These are phyloP conservation scores for Hydroisotoma schaefferi DNA, from an alignment of 2,888 invertebrate species.

Conservation along the genomic window DNA sequence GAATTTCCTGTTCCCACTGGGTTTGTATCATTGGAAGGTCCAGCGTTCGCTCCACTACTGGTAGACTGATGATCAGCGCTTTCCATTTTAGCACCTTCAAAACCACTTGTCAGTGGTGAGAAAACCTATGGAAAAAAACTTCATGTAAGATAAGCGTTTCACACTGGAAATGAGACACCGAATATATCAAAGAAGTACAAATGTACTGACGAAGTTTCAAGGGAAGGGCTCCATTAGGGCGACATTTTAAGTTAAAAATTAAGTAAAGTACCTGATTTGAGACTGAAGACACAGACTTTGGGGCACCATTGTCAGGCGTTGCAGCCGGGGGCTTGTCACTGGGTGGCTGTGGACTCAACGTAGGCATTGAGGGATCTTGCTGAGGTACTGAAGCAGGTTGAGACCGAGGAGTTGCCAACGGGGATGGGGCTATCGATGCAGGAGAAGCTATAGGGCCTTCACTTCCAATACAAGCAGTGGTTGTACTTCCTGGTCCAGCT, in stretches of 20 bases:
- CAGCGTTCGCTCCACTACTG: conserved; percentile 8
- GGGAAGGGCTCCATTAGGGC: too few species aligned
- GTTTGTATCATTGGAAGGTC: background rate
- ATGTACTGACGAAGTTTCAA: too few species aligned
- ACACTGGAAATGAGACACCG: too few species aligned
- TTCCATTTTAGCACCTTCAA: conserved; percentile 47
- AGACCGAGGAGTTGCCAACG: conserved; percentile 66
- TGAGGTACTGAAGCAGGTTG: conserved; percentile 57
- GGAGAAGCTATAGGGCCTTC: conserved; percentile 60
- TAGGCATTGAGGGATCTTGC: conserved; percentile 44
- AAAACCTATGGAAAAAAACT: conserved; percentile 31
- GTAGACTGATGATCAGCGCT: conserved; percentile 17
- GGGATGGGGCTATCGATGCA: conserved; percentile 66
- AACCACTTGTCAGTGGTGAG: conserved; percentile 39
- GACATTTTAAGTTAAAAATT: background rate
- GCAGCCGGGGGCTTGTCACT: conserved; percentile 51
- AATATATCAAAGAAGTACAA: too few species aligned
- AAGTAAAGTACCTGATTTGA: conserved; percentile 51
- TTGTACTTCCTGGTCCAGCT: conserved; percentile 50
- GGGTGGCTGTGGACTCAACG: conserved; percentile 51
- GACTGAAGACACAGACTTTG: conserved; percentile 53
- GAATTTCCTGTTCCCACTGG: background rate
- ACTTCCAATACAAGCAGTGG: conserved; percentile 31
- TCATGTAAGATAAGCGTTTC: too few species aligned
- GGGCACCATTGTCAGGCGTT: conserved; percentile 52